Evolutionary conservation across 1,140 invertebrate species (phyloP).

Genomic region (Sycophaga agraensis): DNA sequence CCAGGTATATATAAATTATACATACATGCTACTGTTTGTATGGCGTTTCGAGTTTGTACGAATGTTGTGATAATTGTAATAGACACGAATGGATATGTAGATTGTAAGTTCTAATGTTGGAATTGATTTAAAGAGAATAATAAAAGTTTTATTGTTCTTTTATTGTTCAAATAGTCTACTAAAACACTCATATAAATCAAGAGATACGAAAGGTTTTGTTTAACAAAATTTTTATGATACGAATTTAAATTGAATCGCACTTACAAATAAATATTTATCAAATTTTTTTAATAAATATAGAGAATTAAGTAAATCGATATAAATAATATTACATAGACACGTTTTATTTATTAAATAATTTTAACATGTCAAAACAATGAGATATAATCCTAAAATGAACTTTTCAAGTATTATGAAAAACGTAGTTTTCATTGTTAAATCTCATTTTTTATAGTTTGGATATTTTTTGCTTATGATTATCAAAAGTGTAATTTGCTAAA

Average conservation of each 20-base stretch:
- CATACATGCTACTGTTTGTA: slow-evolving; percentile 18
- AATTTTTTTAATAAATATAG: slow-evolving; percentile 3
- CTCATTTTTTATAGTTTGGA: slow-evolving; percentile 8
- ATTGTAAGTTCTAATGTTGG: slow-evolving; percentile 24
- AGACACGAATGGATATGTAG: slow-evolving; percentile 15
- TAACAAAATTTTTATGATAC: slow-evolving; percentile 5
- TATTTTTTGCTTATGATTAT: too few relatives aligned
- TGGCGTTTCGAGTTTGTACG: slow-evolving; percentile 25
- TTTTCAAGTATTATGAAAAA: too few relatives aligned
- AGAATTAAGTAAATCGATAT: neutral
- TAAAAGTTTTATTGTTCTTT: slow-evolving; percentile 9
- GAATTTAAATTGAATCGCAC: neutral
- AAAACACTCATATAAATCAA: neutral
- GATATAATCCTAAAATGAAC: too few relatives aligned
- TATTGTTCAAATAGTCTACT: slow-evolving; percentile 8
- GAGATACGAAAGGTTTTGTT: slow-evolving; percentile 12
- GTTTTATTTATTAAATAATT: slow-evolving; percentile 18
- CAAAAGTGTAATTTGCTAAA: too few relatives aligned
- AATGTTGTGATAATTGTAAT: slow-evolving; percentile 28
- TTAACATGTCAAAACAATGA: slow-evolving; percentile 9
- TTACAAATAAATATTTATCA: slow-evolving; percentile 2
- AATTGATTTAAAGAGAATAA: slow-evolving; percentile 19
- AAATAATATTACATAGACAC: neutral
- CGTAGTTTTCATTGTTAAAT: neutral
- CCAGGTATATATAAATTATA: slow-evolving; percentile 22